These are phyloP conservation scores for Phalera bucephala DNA, from an alignment of 2,888 invertebrate species.

Conservation along the genomic window DNA sequence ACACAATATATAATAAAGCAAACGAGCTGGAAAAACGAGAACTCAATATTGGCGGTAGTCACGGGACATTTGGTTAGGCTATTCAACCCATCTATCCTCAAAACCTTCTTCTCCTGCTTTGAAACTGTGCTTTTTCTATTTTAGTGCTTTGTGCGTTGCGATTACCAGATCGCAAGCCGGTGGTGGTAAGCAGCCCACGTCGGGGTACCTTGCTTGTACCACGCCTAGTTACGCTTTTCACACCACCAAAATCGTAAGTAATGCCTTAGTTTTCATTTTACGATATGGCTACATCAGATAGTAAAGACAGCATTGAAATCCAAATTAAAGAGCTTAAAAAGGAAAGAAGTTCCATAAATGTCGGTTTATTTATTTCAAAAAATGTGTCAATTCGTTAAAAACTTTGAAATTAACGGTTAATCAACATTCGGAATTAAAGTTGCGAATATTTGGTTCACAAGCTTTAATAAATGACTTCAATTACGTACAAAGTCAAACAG, in stretches of 20 bases:
- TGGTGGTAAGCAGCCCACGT: no score
- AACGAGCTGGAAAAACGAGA: no score
- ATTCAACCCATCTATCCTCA: no score
- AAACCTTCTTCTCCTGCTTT: no score
- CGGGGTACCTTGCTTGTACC: no score
- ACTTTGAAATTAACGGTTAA: not conserved
- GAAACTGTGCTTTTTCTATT: no score
- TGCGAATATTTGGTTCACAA: not conserved
- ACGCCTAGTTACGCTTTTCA: no score
- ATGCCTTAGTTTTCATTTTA: not conserved
- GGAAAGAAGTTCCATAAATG: not conserved
- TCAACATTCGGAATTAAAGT: not conserved
- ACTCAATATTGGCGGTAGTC: no score
- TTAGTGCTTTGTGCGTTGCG: no score
- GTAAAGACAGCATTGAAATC: not conserved
- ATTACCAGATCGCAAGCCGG: no score
- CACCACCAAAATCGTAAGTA: constrained; percentile 1
- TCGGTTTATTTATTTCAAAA: not conserved
- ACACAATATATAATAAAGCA: no score
- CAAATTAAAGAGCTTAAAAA: not conserved
- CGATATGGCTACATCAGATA: not conserved
- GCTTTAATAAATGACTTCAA: not conserved
- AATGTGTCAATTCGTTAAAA: constrained; percentile 1
- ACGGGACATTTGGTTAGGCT: no score
- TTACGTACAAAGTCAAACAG: constrained; percentile 1